Base-by-base conservation (phyloP, 2,888 invertebrate species). In the Amiota mariae region DNA sequence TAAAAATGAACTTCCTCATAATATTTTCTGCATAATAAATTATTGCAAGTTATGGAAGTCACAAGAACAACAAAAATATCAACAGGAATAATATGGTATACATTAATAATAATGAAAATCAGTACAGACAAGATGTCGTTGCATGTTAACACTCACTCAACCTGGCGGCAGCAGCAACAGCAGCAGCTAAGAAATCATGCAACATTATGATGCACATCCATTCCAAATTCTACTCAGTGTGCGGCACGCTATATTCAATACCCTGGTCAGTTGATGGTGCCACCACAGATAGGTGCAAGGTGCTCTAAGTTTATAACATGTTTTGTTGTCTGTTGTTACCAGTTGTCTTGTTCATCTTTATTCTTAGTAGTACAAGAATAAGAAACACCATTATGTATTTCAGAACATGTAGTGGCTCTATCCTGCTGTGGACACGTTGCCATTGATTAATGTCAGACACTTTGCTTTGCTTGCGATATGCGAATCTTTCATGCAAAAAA, bases 381-480 rank as follows among this genome's bases (percentile, higher is more conserved):
- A 18, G 15, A 46, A 46, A 20, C 12, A 9, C 36, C 46, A 18
- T 10, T 13, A 46, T 15, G 66, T 56, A 13, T 36, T 36, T 36
- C 47, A 18, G 57, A 36, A 36, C 71, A 59, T 56, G 59, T 59
- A 73, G 77, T 71, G 71, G 36, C 36, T 36, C 49, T 70, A 68
- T 36, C 63, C 77, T 72, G 76, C 75, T 73, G 75, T 36, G 72
- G 61, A 66, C 20, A 36, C 74, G 75, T 73, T 75, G 79, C 82
- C 80, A 82, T 85, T 84, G 85, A 84, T 84, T 84, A 84, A 84
- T 84, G 83, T 82, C 76, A 76, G 36, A 36, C 54, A 54, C 54
- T 61, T 61, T 11, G 12, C 46, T 63, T 36, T 36, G 24, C 15
- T 63, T 13, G 24, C 36, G 36, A 12, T 63, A 46, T 36, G 13